Conservation (phyloP, 1,140 invertebrate genomes). For the Brachionus calyciflorus region DNA sequence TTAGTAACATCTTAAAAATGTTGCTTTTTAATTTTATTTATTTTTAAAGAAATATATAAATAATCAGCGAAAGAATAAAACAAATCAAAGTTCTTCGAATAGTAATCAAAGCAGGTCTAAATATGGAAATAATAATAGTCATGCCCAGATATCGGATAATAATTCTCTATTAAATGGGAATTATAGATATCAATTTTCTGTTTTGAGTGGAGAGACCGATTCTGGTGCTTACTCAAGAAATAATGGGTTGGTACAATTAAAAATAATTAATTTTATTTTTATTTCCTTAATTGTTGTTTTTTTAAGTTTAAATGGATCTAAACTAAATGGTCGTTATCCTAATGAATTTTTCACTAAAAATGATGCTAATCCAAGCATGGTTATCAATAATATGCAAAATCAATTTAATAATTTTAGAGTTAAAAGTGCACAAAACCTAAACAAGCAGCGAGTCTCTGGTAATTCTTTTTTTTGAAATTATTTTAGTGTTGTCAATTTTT, state of each 20-base stretch:
- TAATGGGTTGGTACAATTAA: neutral
- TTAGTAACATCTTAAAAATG: too few relatives aligned
- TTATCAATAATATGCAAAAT: constrained; percentile 31
- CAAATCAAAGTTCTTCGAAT: neutral
- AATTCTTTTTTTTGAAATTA: neutral
- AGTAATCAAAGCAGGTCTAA: neutral
- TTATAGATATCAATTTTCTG: constrained; percentile 41
- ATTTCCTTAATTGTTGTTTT: too few relatives aligned
- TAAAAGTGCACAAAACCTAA: constrained; percentile 40
- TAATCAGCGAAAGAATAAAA: neutral
- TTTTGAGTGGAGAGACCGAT: constrained; percentile 5
- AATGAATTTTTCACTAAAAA: neutral
- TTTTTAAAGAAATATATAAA: constrained; percentile 32
- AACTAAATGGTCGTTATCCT: neutral
- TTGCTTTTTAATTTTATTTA: too few relatives aligned
- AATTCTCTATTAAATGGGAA: constrained; percentile 10
- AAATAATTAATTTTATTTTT: too few relatives aligned
- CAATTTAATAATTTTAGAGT: constrained; percentile 35
- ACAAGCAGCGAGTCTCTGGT: constrained; percentile 31
- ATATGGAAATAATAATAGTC: neutral
- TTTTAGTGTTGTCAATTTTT: neutral
- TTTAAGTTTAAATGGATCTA: neutral
- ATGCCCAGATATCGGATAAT: neutral
- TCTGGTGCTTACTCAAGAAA: neutral
- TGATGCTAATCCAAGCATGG: constrained; percentile 13